Evolutionary conservation across 2,797 vertebrate genomes (phyloP).

Genomic region (Neosilurus mollespiculum): DNA sequence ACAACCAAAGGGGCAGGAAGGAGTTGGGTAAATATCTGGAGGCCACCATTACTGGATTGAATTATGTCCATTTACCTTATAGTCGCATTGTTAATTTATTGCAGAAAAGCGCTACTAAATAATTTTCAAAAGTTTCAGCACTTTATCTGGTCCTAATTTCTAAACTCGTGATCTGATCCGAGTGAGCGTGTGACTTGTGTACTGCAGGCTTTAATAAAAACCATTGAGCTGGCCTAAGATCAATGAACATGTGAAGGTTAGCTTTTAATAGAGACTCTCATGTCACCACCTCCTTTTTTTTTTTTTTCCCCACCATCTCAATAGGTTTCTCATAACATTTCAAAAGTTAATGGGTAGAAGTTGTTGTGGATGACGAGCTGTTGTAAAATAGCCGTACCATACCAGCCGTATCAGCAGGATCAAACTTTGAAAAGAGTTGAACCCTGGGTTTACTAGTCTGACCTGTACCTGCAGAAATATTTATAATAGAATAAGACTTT

Average conservation of each 20-base stretch:
- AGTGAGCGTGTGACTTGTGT: not conserved
- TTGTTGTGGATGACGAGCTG: too few species aligned
- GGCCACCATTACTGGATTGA: slow-evolving; percentile 5
- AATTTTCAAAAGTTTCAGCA: not conserved
- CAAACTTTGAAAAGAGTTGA: not conserved
- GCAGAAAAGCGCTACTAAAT: slow-evolving; percentile 5
- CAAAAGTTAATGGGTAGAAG: not conserved
- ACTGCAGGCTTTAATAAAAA: not conserved
- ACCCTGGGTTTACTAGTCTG: not conserved
- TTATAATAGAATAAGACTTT: not conserved
- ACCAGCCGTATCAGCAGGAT: not conserved
- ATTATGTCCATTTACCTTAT: slow-evolving; percentile 21
- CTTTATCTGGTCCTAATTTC: not conserved
- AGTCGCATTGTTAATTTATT: not conserved
- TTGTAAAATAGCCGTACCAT: not conserved
- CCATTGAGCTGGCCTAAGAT: slow-evolving; percentile 6
- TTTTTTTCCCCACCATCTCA: not conserved
- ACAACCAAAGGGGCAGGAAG: slow-evolving; percentile 14
- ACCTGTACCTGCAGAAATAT: not conserved
- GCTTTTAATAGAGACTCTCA: slow-evolving; percentile 1
- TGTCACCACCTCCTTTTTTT: not conserved
- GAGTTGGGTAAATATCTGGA: slow-evolving; percentile 7
- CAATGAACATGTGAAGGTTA: not conserved
- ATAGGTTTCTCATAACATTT: not conserved
- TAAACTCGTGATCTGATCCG: not conserved